Conservation (phyloP, 2,797 vertebrate species). For the Coracias cyanogaster region DNA sequence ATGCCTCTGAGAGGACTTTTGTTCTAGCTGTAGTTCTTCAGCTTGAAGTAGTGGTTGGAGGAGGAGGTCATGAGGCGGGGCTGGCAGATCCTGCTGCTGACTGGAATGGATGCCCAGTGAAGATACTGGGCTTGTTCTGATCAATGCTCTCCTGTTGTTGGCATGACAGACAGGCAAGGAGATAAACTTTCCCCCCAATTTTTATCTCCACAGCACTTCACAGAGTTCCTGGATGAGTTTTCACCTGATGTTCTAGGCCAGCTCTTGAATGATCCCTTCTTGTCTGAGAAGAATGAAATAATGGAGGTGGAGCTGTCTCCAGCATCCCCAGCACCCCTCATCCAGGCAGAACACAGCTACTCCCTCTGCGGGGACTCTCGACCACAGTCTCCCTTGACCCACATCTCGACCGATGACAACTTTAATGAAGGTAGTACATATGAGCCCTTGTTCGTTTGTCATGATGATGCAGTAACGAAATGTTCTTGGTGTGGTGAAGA, state of each 20-base stretch:
- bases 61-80: neutral
- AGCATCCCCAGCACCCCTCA: conserved; percentile 90
- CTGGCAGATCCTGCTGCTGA: conserved; percentile 36
- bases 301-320: conserved; percentile 91
- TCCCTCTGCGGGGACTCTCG: conserved; percentile 94
- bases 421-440: conserved; percentile 86
- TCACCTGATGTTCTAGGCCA: conserved; percentile 96
- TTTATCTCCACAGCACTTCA: conserved; percentile 89
- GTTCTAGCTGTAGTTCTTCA: conserved; percentile 6
- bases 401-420: conserved; percentile 86
- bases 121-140: neutral
- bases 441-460: neutral
- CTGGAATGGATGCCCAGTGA: neutral
- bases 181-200: neutral
- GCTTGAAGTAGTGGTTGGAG: neutral
- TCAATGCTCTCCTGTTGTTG: neutral
- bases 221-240: conserved; percentile 94
- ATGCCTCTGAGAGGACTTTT: neutral
- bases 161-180: neutral
- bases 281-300: conserved; percentile 89
- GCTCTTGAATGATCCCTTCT: conserved; percentile 96
- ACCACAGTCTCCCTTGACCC: conserved; percentile 92
- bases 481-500: neutral
- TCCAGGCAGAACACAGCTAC: conserved; percentile 97
- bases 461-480: neutral